A percentile compares a stretch with the other conserved stretches of the same genome.
Evolutionary conservation across 2,797 vertebrate genomes (phyloP).

Genomic region (Austrolebias charrua): DNA sequence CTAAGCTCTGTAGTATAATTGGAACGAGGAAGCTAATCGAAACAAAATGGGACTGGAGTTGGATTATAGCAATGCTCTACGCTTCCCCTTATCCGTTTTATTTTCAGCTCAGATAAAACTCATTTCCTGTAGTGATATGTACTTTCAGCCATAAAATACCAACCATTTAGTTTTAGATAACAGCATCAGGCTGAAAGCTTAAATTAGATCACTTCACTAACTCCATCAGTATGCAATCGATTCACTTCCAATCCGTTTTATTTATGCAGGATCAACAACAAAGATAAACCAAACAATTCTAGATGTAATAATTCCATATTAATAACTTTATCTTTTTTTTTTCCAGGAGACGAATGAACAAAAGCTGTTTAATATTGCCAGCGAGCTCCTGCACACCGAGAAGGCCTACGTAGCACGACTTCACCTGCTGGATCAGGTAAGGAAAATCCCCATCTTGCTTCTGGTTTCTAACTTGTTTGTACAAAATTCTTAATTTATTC

Average conservation of each 20-base stretch:
- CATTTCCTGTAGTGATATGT: too few species aligned
- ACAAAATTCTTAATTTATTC: background rate
- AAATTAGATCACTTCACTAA: too few species aligned
- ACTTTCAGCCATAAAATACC: background rate
- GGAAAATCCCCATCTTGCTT: slow-evolving; percentile 23
- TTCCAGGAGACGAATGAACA: slow-evolving; percentile 92
- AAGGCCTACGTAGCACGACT: slow-evolving; percentile 92
- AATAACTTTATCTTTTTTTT: background rate
- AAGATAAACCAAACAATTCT: background rate
- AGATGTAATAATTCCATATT: background rate
- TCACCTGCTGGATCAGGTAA: slow-evolving; percentile 91
- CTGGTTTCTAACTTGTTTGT: slow-evolving; percentile 4
- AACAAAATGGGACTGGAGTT: slow-evolving; percentile 10
- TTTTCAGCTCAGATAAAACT: background rate
- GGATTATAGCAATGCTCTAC: background rate
- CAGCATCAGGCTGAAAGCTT: slow-evolving; percentile 1
- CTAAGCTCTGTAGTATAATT: slow-evolving; percentile 9
- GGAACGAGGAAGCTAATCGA: slow-evolving; percentile 35
- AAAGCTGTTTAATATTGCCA: slow-evolving; percentile 96
- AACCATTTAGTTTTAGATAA: slow-evolving; percentile 11
- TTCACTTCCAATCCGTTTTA: too few species aligned
- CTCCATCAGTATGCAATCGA: too few species aligned
- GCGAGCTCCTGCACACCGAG: slow-evolving; percentile 94
- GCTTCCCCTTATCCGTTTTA: slow-evolving; percentile 24
- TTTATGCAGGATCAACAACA: too few species aligned